These are phyloP conservation scores for Polypterus senegalus DNA, from an alignment of 2,113 vertebrate species.

Conservation along the genomic window DNA sequence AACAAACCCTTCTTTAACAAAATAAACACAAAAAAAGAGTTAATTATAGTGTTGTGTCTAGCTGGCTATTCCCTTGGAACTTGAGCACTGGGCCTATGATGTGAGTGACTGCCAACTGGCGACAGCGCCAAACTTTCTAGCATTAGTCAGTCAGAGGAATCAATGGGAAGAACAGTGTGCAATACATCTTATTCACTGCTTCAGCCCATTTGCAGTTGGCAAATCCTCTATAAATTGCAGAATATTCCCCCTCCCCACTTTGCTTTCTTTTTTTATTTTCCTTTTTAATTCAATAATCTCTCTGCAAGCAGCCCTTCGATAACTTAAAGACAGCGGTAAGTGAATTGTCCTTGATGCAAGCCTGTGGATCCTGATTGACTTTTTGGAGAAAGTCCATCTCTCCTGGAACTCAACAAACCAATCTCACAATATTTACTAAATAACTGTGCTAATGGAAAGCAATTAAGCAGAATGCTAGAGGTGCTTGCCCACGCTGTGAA, in stretches of 20 bases:
- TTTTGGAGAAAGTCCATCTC: too few species aligned
- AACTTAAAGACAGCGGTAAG: constrained; percentile 6
- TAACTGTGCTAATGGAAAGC: not conserved
- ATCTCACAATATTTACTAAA: too few species aligned
- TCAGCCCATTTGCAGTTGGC: not conserved
- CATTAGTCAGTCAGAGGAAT: not conserved
- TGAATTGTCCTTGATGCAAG: constrained; percentile 7
- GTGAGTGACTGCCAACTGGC: not conserved
- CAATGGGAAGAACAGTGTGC: not conserved
- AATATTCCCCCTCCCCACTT: not conserved
- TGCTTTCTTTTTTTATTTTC: not conserved
- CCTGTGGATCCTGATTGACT: not conserved
- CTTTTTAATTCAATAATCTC: not conserved
- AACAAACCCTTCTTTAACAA: too few species aligned
- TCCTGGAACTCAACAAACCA: too few species aligned
- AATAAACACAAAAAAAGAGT: not conserved
- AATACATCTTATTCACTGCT: not conserved
- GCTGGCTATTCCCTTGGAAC: not conserved
- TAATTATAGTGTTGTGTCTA: not conserved
- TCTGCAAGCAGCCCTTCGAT: not conserved
- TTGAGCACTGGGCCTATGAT: not conserved
- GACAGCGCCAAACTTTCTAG: too few species aligned
- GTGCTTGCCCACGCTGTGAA: too few species aligned
- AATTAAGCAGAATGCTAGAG: not conserved
- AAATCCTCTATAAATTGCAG: not conserved